A percentile compares a stretch with the other conserved stretches of the same genome.
These are phyloP conservation scores for Mycalesis mineus DNA, from an alignment of 2,888 invertebrate genomes.

Conservation along the genomic window DNA sequence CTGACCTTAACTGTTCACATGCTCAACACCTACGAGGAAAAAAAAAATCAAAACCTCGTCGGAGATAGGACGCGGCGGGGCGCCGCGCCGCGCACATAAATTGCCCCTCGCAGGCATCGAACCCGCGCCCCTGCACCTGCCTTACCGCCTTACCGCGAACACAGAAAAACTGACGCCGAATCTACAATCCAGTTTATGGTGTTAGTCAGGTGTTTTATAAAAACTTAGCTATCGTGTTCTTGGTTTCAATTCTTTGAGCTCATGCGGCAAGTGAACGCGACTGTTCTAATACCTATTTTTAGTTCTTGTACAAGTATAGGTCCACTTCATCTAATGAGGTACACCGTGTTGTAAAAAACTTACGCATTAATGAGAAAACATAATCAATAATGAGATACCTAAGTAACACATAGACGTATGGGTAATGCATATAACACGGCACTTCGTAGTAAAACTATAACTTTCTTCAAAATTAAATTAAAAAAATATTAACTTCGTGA, in stretches of 20 bases:
- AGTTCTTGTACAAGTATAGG: too few species aligned
- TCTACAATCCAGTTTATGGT: constrained; percentile 14
- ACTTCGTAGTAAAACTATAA: too few species aligned
- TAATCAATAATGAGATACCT: too few species aligned
- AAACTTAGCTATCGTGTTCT: too few species aligned
- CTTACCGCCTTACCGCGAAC: constrained; percentile 23
- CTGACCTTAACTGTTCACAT: constrained; percentile 25
- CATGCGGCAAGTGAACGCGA: background rate
- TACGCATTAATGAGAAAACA: too few species aligned
- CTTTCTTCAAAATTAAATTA: too few species aligned
- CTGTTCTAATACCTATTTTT: too few species aligned
- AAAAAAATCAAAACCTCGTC: constrained; percentile 20
- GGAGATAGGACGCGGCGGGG: constrained; percentile 24
- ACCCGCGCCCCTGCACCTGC: constrained; percentile 25
- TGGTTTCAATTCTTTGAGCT: background rate
- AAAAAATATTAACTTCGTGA: too few species aligned
- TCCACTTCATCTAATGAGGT: too few species aligned
- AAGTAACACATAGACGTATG: too few species aligned
- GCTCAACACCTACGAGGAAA: constrained; percentile 26
- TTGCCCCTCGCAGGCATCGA: constrained; percentile 29
- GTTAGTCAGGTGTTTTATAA: background rate
- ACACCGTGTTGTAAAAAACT: too few species aligned
- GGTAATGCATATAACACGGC: too few species aligned
- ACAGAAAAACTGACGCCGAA: constrained; percentile 20
- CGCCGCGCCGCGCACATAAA: constrained; percentile 26